Percentiles rank a stretch among this genome's conserved stretches.
phyloP scores from a whole-genome alignment of 1,140 invertebrate genomes.

The Heliconius hewitsoni region DNA sequence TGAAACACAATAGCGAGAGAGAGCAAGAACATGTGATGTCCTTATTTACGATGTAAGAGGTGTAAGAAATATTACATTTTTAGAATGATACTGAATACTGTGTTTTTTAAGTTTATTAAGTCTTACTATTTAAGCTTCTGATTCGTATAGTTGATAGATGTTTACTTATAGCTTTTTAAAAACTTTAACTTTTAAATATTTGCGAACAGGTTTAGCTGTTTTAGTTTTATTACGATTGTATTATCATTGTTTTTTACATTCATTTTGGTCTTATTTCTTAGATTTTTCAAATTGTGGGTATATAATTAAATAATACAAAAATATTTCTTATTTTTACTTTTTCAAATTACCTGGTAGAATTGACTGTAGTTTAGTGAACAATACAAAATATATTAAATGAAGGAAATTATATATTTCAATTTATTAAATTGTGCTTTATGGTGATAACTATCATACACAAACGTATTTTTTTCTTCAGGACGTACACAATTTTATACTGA shows the following conservation, averaged over 20 bases:
- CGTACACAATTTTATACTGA: not conserved
- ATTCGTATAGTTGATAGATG: constrained; percentile 46
- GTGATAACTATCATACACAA: not conserved
- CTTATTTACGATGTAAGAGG: constrained; percentile 1
- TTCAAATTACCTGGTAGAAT: not conserved
- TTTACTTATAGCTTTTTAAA: constrained; percentile 34
- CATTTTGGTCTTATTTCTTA: not conserved
- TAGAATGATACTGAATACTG: constrained; percentile 61
- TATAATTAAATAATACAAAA: not conserved
- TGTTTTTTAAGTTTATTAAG: constrained; percentile 64
- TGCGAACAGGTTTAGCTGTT: not conserved
- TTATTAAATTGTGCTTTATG: not conserved
- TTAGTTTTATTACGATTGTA: not conserved
- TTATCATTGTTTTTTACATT: not conserved
- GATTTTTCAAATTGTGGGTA: not conserved
- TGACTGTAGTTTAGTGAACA: not conserved
- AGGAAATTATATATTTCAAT: not conserved
- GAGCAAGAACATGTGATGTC: constrained; percentile 37
- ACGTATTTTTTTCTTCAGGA: not conserved
- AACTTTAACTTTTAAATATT: not conserved
- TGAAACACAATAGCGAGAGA: not conserved
- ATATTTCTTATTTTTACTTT: not conserved
- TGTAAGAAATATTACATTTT: constrained; percentile 42
- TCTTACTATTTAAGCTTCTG: constrained; percentile 60
- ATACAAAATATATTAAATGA: not conserved